phyloP scores from a whole-genome alignment of 2,797 vertebrate genomes.

The Anabacerthia variegaticeps region DNA sequence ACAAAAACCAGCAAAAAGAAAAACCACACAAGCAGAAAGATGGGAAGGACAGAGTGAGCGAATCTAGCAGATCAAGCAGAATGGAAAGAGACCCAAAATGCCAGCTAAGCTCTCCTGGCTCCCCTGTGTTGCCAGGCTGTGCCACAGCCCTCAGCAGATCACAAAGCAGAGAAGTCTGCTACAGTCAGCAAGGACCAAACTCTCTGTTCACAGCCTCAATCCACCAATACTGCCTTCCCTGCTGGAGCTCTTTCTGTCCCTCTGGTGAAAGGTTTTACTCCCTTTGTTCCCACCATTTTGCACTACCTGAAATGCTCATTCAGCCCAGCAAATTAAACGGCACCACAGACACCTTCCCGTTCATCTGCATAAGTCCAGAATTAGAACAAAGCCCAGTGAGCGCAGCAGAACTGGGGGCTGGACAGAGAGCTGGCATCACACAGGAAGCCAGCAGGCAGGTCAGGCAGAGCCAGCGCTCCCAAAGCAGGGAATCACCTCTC shows the following conservation, averaged over 20 bases:
- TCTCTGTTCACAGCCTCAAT: neutral
- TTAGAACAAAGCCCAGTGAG: neutral
- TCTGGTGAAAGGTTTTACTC: neutral
- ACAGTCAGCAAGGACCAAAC: neutral
- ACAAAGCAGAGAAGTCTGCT: neutral
- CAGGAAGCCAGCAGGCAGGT: neutral
- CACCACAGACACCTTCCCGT: neutral
- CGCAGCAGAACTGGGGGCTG: neutral
- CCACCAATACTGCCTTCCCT: neutral
- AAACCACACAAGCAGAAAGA: neutral
- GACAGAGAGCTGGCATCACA: neutral
- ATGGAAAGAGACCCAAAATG: neutral
- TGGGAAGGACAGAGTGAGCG: neutral
- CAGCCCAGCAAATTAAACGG: neutral
- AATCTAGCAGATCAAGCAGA: neutral
- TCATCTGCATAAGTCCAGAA: neutral
- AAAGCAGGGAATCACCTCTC: neutral
- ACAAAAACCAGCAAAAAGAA: neutral
- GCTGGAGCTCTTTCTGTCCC: neutral
- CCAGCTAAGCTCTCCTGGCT: neutral
- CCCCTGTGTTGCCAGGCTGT: neutral
- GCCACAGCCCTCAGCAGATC: rapidly evolving
- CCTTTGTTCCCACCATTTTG: neutral
- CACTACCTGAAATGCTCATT: neutral
- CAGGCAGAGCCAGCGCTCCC: neutral